Evolutionary conservation across 92 coral and sea anemone genomes (phyloP), one percentile per base, ranked within the genome.

Genomic region (Epizoanthus scotinus): DNA sequence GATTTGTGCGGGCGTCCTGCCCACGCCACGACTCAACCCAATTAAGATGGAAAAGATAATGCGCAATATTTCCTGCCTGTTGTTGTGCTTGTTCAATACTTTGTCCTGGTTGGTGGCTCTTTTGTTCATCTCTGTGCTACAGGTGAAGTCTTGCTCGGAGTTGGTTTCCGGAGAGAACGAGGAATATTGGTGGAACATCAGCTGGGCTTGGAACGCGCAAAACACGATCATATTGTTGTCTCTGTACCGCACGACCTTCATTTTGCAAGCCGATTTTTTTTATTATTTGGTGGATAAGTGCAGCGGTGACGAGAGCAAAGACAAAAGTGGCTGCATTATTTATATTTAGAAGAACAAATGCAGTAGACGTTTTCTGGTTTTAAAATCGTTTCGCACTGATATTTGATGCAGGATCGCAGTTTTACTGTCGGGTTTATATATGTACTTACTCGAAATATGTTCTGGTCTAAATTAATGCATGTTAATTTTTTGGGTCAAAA

Each of bases 81-180:
- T 75, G 17, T 17, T 75, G 22, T 36, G 55, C 61, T 58, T 40
- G 55, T 22, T 59, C 21, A 59, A 75, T 9, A 68, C 68, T 13
- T 75, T 34, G 38, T 59, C 81, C 13, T 75, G 81, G 81, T 8
- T 60, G 14, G 25, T 57, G 19, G 69, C 81, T 2, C 21, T 75
- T 38, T 20, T 38, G 27, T 12, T 34, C 12, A 20, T 75, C 57
- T 12, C 81, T 17, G 13, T 75, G 55, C 27, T 38, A 38, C 67
- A 59, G 24, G 19, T 53, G 44, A 60, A 8, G 60, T 36, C 47
- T 20, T 75, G 81, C 47, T 75, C 49, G 34, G 54, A 40, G 6
- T 58, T 54, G 21, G 6, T 75, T 40, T 58, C 44, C 19, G 58
- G 81, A 4, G 81, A 75, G 61, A 75, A 20, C 5, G 68, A 21